Base-by-base conservation (phyloP, 2,797 vertebrate genomes). In the Danio jaintianensis region DNA sequence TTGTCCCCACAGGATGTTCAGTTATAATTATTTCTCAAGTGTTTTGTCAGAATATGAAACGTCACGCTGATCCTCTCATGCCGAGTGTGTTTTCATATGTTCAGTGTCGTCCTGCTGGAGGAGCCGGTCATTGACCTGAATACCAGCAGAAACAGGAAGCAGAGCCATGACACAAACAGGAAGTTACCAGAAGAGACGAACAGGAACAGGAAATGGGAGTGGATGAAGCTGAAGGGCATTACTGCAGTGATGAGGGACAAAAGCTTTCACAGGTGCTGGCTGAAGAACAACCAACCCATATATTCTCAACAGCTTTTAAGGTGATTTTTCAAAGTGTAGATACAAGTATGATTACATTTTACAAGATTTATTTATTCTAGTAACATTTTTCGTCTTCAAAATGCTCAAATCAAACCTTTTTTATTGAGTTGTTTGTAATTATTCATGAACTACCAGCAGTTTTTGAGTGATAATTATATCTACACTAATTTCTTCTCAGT, bases 101-200 rank as follows among this genome's bases (percentile, higher is more conserved):
- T 7, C 5, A 47, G 42, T 89, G 88, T 56, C 15, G 4, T 87
- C 82, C 80, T 83, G 85, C 85, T 88, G 42, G 85, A 68, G 81
- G 87, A 88, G 86, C 78, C 82, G 89, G 86, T 79, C 89, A 87
- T 79, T 80, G 88, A 86, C 89, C 84, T 53, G 48, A 82, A 69
- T 83, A 7, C 78, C 83, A 89, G 87, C 84, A 89, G 91, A 90
- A 91, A 89, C 91, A 87, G 92, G 94, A 94, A 94, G 90, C 74
- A 69, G 20, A 68, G 83, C 83, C 84, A 89, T 86, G 91, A 92
- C 90, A 92, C 86, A 94, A 95, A 95, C 94, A 95, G 94, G 94
- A 95, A 93, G 91, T 90, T 88, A 91, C 92, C 87, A 90, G 81
- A 85, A 91, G 89, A 90, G 90, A 85, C 74, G 86, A 92, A 91